Evolutionary conservation across 2,888 invertebrate genomes (phyloP).

Genomic region (Tryphoninae sp.): DNA sequence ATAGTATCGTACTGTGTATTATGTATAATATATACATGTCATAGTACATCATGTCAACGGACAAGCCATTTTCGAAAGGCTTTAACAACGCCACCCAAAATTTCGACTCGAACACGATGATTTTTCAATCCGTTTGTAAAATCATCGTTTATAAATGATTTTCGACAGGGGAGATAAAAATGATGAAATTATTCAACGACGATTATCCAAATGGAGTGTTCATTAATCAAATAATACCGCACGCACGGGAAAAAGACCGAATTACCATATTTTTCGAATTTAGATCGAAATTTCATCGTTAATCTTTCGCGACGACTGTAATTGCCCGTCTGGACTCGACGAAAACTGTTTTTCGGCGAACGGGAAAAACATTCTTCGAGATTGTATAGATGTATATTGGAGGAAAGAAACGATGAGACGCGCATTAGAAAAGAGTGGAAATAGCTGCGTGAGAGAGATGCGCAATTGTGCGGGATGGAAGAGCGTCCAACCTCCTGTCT

Average conservation of each 20-base stretch:
- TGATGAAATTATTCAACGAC: not conserved
- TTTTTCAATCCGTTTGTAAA: not conserved
- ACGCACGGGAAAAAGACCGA: not conserved
- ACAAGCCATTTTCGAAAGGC: too few species aligned
- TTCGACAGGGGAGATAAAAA: not conserved
- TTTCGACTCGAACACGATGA: not conserved
- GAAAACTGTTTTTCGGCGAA: constrained; percentile 19
- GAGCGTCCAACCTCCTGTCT: constrained; percentile 70
- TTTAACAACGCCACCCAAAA: too few species aligned
- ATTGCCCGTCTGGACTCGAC: not conserved
- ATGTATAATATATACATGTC: constrained; percentile 7
- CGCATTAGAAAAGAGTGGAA: constrained; percentile 16
- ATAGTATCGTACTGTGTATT: not conserved
- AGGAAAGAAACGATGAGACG: constrained; percentile 1
- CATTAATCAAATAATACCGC: not conserved
- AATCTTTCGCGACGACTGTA: not conserved
- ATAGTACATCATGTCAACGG: not conserved
- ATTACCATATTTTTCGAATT: not conserved
- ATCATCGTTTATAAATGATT: too few species aligned
- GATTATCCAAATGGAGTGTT: not conserved
- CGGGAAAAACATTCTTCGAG: constrained; percentile 24
- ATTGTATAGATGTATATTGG: not conserved
- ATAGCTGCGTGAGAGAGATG: constrained; percentile 17
- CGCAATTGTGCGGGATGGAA: constrained; percentile 52
- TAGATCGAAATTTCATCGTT: constrained; percentile 11